These are phyloP conservation scores for Xestia rhomboidea DNA, from an alignment of 2,888 invertebrate species.

Conservation along the genomic window DNA sequence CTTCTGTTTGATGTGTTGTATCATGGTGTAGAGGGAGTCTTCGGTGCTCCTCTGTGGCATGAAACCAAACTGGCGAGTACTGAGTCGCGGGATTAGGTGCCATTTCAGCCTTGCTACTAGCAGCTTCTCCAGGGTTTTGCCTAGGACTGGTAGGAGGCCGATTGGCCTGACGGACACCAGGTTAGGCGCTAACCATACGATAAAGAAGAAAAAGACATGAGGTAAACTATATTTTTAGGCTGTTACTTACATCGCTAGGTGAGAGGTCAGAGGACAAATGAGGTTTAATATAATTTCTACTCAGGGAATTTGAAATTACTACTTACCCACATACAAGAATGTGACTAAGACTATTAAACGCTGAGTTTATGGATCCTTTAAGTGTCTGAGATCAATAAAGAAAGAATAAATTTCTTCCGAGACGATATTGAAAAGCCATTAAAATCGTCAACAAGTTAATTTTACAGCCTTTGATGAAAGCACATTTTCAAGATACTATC, in stretches of 20 bases:
- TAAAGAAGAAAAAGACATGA: too few species aligned
- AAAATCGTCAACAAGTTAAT: slow-evolving; percentile 5
- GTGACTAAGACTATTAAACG: neutral
- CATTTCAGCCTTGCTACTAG: too few species aligned
- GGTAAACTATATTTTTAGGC: slow-evolving; percentile 1
- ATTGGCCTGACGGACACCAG: too few species aligned
- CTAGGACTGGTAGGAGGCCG: too few species aligned
- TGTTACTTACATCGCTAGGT: neutral
- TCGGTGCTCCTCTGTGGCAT: too few species aligned
- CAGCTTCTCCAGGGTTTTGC: too few species aligned
- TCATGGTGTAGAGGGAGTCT: too few species aligned
- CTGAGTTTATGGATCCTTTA: slow-evolving; percentile 5
- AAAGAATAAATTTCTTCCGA: slow-evolving; percentile 12
- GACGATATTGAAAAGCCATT: slow-evolving; percentile 7
- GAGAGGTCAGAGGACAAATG: too few species aligned
- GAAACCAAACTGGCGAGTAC: too few species aligned
- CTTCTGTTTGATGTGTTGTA: too few species aligned
- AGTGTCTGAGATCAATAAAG: slow-evolving; percentile 22
- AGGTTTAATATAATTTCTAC: neutral
- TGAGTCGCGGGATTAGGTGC: too few species aligned
- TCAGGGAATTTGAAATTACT: neutral
- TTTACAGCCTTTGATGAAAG: slow-evolving; percentile 32
- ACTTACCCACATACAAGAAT: neutral
- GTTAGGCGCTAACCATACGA: too few species aligned
- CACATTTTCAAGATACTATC: neutral